Percentiles rank a stretch among this genome's conserved stretches.
phyloP scores from a whole-genome alignment of 2,113 vertebrate species.

The Proteles cristata region DNA sequence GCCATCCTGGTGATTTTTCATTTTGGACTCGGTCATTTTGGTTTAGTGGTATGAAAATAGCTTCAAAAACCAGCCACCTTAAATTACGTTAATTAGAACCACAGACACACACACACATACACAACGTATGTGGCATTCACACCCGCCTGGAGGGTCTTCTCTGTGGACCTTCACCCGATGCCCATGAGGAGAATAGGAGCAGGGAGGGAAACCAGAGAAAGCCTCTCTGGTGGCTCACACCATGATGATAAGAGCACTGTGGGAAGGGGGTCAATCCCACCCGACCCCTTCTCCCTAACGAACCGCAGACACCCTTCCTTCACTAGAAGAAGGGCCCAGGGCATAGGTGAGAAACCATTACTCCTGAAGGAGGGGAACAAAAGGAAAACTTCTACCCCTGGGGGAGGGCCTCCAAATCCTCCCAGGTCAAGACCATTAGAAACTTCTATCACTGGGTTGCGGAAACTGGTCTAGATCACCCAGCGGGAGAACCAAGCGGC shows the following conservation, averaged over 20 bases:
- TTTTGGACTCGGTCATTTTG: not conserved
- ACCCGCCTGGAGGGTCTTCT: not conserved
- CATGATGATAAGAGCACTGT: not conserved
- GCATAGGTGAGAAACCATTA: not conserved
- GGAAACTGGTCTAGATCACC: no score
- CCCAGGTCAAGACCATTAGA: no score
- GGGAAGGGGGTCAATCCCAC: not conserved
- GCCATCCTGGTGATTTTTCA: not conserved
- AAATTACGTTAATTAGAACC: not conserved
- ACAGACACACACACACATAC: not conserved
- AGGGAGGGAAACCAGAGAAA: not conserved
- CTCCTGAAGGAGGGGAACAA: not conserved
- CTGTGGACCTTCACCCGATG: not conserved
- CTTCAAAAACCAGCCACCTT: not conserved
- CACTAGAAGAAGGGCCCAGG: not conserved
- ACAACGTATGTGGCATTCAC: not conserved
- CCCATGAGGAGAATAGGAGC: not conserved
- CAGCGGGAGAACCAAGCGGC: no score
- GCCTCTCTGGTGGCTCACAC: not conserved
- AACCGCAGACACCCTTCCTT: not conserved
- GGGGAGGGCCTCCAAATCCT: not conserved
- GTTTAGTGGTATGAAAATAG: not conserved
- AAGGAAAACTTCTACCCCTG: not conserved
- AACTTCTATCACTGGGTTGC: no score
- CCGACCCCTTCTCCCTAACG: not conserved